Evolutionary conservation across 2,888 invertebrate species (phyloP).

Genomic region (Ochlodes sylvanus): DNA sequence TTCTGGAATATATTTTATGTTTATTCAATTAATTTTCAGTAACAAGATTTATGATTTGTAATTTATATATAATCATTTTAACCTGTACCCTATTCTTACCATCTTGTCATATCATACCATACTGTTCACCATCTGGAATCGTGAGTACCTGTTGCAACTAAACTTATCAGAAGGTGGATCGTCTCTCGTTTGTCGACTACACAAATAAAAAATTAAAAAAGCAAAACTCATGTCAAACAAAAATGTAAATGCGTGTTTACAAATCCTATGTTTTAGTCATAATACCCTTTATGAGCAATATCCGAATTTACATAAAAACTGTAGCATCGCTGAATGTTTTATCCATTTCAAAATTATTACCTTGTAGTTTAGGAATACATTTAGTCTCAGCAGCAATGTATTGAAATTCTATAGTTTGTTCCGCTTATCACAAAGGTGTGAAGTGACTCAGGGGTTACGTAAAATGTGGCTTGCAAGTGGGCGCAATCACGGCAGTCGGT

Average conservation of each 20-base stretch:
- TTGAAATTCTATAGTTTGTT: neutral
- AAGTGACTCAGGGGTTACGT: conserved; percentile 41
- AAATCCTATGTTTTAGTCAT: too few relatives aligned
- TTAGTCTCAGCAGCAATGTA: conserved; percentile 12
- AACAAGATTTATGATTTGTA: too few relatives aligned
- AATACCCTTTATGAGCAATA: too few relatives aligned
- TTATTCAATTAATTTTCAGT: too few relatives aligned
- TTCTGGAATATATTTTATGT: too few relatives aligned
- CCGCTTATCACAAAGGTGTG: conserved; percentile 2
- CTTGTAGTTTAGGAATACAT: neutral
- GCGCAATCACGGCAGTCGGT: conserved; percentile 17
- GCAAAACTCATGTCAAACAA: neutral
- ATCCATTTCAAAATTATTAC: conserved; percentile 2
- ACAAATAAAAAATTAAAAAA: neutral
- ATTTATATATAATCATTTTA: too few relatives aligned
- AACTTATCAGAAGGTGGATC: too few relatives aligned
- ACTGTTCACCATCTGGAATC: too few relatives aligned
- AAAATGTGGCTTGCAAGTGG: conserved; percentile 37
- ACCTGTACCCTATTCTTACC: too few relatives aligned
- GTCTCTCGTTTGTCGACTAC: too few relatives aligned
- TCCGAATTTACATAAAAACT: neutral
- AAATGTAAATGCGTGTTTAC: neutral
- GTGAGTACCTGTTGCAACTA: too few relatives aligned
- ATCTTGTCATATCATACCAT: too few relatives aligned
- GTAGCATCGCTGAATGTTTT: neutral